Evolutionary conservation across 2,888 invertebrate genomes (phyloP), one percentile per base, ranked within the genome.

Genomic region (Macropis europaea): DNA sequence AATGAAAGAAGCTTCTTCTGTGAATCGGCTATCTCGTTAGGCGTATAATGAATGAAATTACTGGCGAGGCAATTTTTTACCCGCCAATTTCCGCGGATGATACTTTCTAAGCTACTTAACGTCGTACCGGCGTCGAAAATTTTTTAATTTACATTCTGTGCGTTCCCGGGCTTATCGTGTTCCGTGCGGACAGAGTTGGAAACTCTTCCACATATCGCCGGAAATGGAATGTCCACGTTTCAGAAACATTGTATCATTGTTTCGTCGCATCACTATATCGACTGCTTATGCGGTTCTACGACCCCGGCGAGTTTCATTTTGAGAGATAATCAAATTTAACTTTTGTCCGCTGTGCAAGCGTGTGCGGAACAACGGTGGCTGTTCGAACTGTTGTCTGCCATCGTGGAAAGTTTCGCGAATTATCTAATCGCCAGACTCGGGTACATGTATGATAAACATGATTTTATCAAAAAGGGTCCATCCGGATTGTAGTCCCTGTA

Each of bases 101-200:
- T 68, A 50, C 62, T 56, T 62, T 36, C 22, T 56, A 56, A 56
- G 62, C 62, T 62, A 68, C 68, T 68, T 62, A 62, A 61, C n/a
- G 56, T 50, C 28, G 28, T 13, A 36, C 6, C 22, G 24, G 9
- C 30, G 30, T 6, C 6, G 57, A 32, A 32, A 67, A 61, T 47
- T 62, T 62, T 62, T 62, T 61, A 28, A 54, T 54, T 62, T 62
- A 13, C 36, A 45, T 47, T 60, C 30, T 47, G 53, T 28, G 19
- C 47, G 47, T 60, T 60, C 53, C 30, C 40, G n/a, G 40, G 60
- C 60, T 61, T 61, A 67, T 19, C 7, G 6, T 15, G 62, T 62
- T 19, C 15, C 22, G 9, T 40, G 19, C 38, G 3, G n/a, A 11
- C 28, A 19, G 5, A 62, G 43, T 26, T 52, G 43, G 6, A 53